Base-by-base conservation (phyloP, 1,140 invertebrate genomes). In the Formica selysi region DNA sequence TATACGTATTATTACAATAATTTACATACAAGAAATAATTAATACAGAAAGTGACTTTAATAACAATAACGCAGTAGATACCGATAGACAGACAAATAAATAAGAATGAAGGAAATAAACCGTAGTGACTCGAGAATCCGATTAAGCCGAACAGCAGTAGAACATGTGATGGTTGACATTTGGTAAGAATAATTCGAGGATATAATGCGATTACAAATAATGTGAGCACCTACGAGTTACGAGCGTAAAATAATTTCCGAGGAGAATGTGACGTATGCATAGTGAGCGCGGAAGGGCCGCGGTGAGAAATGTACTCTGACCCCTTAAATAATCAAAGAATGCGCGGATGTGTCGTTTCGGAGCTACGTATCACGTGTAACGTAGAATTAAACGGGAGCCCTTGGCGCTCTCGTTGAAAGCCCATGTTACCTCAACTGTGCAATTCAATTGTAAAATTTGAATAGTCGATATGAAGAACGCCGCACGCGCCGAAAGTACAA, bases 261-360 rank as follows among this genome's bases (percentile, higher is more conserved):
- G 87, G 29, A 68, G 70, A 59, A 26, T 54, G 67, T 26, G 79
- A 68, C 64, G 86, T 68, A 61, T 78, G 51, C 78, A 76, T 65
- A 79, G 2, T 32, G 87, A 29, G 68, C 16, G 29, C 44, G 32
- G 41, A 13, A 76, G 86, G 51, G 41, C 67, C 41, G 44, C 59
- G 54, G 54, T 61, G 79, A 74, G 74, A 79, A 62, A 85, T 78
- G 51, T 70, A 67, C 86, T 85, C 64, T 80, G 74, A 88, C 87
- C 87, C 86, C 87, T 89, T 80, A 87, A 90, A 90, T 87, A 89
- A 87, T 80, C 79, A 90, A 89, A 85, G 88, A 80, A 87, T 51
- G 57, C 68, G 48, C 41, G 64, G n/a, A 70, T 48, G 68, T 59
- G 68, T 51, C 62, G 81, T 70, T 76, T 80, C 48, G 22, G 22